Percentiles rank a stretch among this genome's conserved stretches.
Conservation (phyloP, 2,888 invertebrate genomes). For the Campopleginae sp. region DNA sequence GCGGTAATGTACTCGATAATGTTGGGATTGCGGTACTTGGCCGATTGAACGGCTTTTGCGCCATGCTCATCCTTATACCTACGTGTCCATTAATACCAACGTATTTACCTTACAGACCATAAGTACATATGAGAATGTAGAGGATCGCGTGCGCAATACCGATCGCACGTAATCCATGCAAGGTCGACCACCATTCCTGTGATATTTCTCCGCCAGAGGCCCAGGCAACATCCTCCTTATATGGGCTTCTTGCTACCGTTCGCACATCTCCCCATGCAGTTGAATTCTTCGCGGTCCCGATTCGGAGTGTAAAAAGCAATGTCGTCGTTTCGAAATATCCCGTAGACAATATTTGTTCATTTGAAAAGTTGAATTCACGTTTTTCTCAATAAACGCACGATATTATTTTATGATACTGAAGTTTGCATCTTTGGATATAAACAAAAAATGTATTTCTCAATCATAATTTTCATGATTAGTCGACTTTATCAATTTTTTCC, state of each 20-base stretch:
- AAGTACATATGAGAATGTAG: slow-evolving; percentile 1
- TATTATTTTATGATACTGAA: too few species aligned
- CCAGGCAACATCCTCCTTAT: slow-evolving; percentile 38
- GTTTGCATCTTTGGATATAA: too few species aligned
- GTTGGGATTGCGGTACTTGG: slow-evolving; percentile 43
- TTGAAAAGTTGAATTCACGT: neutral
- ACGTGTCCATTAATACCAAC: slow-evolving; percentile 11
- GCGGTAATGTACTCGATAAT: slow-evolving; percentile 34
- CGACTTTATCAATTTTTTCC: too few species aligned
- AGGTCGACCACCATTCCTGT: slow-evolving; percentile 58
- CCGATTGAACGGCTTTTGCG: slow-evolving; percentile 29
- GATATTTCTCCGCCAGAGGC: slow-evolving; percentile 26
- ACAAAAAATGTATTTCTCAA: too few species aligned
- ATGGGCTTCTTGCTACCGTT: slow-evolving; percentile 41
- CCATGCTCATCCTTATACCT: slow-evolving; percentile 11
- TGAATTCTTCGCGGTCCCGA: neutral
- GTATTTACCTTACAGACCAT: slow-evolving; percentile 16
- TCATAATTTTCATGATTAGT: too few species aligned
- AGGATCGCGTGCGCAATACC: slow-evolving; percentile 51
- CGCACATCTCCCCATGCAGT: neutral
- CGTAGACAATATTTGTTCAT: neutral
- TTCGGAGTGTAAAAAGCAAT: neutral
- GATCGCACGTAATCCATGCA: slow-evolving; percentile 47
- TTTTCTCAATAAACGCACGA: neutral
- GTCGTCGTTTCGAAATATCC: neutral